Evolutionary conservation across 2,113 vertebrate species (phyloP).

Genomic region (Rallus limicola): DNA sequence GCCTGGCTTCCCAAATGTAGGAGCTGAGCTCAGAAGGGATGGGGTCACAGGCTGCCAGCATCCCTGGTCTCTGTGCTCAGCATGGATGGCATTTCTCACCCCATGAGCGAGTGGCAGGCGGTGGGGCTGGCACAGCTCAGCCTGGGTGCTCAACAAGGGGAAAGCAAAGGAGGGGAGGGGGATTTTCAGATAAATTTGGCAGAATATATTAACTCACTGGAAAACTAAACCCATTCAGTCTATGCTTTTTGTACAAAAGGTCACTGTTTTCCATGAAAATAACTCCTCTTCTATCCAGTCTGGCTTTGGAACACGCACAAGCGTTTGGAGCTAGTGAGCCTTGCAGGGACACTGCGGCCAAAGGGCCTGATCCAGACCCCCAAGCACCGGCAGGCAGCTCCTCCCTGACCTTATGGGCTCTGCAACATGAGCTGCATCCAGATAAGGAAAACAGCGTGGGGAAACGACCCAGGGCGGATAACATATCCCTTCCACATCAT

Average conservation of each 20-base stretch:
- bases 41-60: background rate
- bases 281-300: background rate
- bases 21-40: background rate
- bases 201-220: background rate
- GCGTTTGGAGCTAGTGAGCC: background rate
- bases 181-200: background rate
- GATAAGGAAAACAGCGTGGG: background rate
- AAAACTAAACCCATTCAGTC: slow-evolving; percentile 22
- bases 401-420: background rate
- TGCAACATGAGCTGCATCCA: background rate
- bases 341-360: background rate
- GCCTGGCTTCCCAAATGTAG: background rate
- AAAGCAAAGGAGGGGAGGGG: background rate
- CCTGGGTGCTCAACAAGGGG: background rate
- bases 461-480: background rate
- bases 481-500: background rate
- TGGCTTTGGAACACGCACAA: background rate
- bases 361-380: background rate
- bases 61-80: background rate
- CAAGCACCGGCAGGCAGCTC: rapidly evolving
- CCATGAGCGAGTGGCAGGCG: rapidly evolving
- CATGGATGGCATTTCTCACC: background rate
- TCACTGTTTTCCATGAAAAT: background rate
- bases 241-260: slow-evolving; percentile 52
- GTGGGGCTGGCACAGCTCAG: background rate